Conservation (phyloP, 1,140 invertebrate genomes). For the Danaus melanippus region DNA sequence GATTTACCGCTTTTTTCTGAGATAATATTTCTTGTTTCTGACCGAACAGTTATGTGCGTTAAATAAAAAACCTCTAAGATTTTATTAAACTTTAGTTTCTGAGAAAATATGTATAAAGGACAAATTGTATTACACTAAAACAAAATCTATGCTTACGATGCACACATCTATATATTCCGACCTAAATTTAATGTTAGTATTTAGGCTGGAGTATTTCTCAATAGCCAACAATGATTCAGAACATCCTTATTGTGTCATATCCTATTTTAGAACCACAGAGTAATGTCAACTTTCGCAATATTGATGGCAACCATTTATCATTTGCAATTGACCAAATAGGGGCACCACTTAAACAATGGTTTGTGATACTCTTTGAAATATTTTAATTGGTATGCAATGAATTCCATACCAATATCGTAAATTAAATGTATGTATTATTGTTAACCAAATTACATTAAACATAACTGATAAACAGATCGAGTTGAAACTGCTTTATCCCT, state of each 20-base stretch:
- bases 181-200: conserved; percentile 28
- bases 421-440: too few species aligned
- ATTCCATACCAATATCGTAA: conserved; percentile 2
- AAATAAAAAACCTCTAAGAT: too few species aligned
- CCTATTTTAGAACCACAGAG: conserved; percentile 55
- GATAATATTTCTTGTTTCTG: not conserved
- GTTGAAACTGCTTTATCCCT: conserved; percentile 59
- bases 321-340: conserved; percentile 52
- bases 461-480: conserved; percentile 48
- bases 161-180: conserved; percentile 10
- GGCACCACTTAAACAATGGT: conserved; percentile 50
- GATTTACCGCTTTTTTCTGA: too few species aligned
- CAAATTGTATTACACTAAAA: too few species aligned
- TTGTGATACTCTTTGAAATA: conserved; percentile 31
- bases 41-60: too few species aligned
- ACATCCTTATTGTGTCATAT: conserved; percentile 60
- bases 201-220: conserved; percentile 25
- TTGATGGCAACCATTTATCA: conserved; percentile 30
- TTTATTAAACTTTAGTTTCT: too few species aligned
- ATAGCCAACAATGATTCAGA: conserved; percentile 33
- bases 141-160: too few species aligned
- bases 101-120: too few species aligned
- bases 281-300: conserved; percentile 56
- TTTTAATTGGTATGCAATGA: conserved; percentile 8
- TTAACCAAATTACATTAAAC: not conserved